Conservation (phyloP, 2,888 invertebrate species). For the Hyles lineata region DNA sequence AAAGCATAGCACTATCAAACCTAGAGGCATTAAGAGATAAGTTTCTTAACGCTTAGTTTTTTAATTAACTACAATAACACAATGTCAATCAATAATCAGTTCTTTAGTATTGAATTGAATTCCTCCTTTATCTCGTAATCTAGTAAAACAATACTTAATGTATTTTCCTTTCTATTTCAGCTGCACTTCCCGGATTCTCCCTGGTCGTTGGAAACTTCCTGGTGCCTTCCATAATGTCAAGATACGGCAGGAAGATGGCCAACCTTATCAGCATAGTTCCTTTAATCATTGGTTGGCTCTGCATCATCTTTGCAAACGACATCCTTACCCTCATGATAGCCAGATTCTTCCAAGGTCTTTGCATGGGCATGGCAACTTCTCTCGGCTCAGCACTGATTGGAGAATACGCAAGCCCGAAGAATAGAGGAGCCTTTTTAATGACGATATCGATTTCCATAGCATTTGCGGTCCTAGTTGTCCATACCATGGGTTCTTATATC, state of each 20-base stretch:
- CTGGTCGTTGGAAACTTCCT: constrained; percentile 56
- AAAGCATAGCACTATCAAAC: no score
- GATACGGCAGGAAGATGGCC: constrained; percentile 76
- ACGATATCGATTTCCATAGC: constrained; percentile 85
- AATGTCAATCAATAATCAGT: no score
- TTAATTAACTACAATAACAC: no score
- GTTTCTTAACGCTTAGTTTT: no score
- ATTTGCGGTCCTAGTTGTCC: constrained; percentile 84
- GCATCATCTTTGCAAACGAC: constrained; percentile 62
- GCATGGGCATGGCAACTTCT: constrained; percentile 81
- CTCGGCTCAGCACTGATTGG: constrained; percentile 79
- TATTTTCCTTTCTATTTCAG: constrained; percentile 44
- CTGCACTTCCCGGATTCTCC: constrained; percentile 56
- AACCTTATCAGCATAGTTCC: constrained; percentile 74
- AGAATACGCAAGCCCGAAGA: constrained; percentile 83
- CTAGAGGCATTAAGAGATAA: no score
- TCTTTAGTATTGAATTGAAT: background rate
- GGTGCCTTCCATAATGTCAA: constrained; percentile 69
- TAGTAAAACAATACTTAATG: background rate
- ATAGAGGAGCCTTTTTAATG: constrained; percentile 85
- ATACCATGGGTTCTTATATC: constrained; percentile 85
- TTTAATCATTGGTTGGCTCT: constrained; percentile 77
- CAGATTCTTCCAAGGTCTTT: constrained; percentile 71
- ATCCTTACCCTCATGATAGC: constrained; percentile 62
- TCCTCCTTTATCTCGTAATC: background rate